Evolutionary conservation across 2,113 vertebrate species (phyloP), one percentile per base, ranked within the genome.

Genomic region (Atractosteus spatula): DNA sequence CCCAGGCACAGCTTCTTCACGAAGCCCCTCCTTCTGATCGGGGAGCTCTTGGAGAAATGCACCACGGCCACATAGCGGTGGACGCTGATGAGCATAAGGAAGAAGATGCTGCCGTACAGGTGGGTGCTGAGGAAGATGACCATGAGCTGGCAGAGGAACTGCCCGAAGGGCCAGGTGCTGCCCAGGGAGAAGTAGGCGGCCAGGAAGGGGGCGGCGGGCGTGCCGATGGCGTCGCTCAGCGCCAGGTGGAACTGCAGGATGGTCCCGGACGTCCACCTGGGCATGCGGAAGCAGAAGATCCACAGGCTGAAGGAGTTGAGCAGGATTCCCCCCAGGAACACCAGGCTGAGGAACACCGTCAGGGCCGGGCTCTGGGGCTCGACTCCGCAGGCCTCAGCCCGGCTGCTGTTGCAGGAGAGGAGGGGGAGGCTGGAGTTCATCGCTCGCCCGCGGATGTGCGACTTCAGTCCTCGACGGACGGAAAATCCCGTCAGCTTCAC

Each of bases 231-330:
- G 2, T 91, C 90, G 1, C 84, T 86, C 41, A 93, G 59, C 41
- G 87, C 90, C 63, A 92, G 78, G 75, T 89, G 85, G 78, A 92
- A 90, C 84, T 91, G 92, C 29, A 92, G 82, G 4, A 79, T 76
- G 8, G 83, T 86, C 2, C 88, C 87, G 0, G 85, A 64, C 8
- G 80, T 85, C 92, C 92, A 92, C n/a, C 77, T 43, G 69, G 78
- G 68, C 54, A 89, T 71, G 29, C 63, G 76, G 73, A 79, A 88
- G 76, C 81, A 90, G 79, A 93, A 92, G 1, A 89, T 86, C 84
- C 89, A 93, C 17, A 84, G 68, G 71, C 83, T 89, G 59, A 84
- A 73, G 54, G 71, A 55, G 8, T 92, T 90, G 66, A 92, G 77
- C 43, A 91, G 16, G 10, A 91, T 71, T 0, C 91, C 89, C 3